Conservation (phyloP, 2,113 vertebrate genomes). For the Myiagra hebetior region DNA sequence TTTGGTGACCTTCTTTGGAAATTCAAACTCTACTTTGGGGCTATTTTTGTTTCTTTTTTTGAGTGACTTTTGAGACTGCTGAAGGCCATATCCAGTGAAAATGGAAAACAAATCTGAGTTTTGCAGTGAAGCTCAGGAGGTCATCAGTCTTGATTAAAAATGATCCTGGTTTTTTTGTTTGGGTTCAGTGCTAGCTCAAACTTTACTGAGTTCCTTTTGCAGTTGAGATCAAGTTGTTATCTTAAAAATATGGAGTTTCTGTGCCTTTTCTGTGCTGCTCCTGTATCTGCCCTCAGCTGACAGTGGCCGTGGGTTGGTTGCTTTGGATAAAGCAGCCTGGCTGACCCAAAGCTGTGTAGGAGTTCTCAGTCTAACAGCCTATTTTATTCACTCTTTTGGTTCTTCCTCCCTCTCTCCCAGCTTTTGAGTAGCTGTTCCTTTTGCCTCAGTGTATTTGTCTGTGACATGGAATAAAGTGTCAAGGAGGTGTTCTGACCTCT, state of each 20-base stretch:
- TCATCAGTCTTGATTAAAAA: background rate
- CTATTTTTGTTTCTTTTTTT: background rate
- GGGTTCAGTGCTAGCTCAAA: background rate
- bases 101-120: background rate
- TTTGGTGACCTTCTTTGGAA: background rate
- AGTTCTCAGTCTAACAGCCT: background rate
- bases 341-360: background rate
- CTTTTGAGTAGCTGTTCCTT: background rate
- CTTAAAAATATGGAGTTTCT: background rate
- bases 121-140: background rate
- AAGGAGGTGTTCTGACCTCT: background rate
- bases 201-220: background rate
- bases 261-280: background rate
- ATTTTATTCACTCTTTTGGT: background rate
- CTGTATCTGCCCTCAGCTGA: accelerated
- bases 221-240: background rate
- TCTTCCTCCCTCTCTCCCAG: background rate
- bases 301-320: background rate
- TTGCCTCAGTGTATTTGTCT: background rate
- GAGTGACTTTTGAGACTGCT: background rate
- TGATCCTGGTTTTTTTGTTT: background rate
- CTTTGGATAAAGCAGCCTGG: background rate
- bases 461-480: background rate
- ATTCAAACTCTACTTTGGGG: background rate
- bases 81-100: background rate